Evolutionary conservation across 2,797 vertebrate genomes (phyloP), one percentile per base, ranked within the genome.

Genomic region (Diplodus puntazzo): DNA sequence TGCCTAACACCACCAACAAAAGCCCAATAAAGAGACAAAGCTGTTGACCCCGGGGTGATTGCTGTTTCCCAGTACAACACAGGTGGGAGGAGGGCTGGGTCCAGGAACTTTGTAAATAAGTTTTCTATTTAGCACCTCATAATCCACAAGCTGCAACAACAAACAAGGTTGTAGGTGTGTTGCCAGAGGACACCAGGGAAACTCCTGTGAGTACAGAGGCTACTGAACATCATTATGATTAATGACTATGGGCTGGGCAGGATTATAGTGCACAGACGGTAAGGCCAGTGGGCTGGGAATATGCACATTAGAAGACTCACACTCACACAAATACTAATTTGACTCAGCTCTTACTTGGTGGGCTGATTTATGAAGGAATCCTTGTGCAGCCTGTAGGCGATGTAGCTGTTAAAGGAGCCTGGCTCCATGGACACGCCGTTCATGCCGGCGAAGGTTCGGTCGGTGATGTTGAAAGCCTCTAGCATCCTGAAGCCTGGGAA

Each of bases 401-500:
- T 95, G 85, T 95, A 96, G 92, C 97, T 98, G 91, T 98, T 98
- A 86, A 98, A 99, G 77, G 98, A 98, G 58, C 98, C 98, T 0
- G 98, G 81, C 88, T 99, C 98, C 96, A 99, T 95, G 79, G 98
- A 99, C 17, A 99, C 93, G 0, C 98, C 98, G 80, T 97, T 97
- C 80, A 98, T 96, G 55, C 95, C 97, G 34, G 96, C 97, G 48
- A 97, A 99, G 11, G 95, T 96, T 79, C 95, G 96, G 94, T 98
- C 98, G 57, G 98, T 99, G 77, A 99, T 94, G 85, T 99, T 99
- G 89, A 99, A 99, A 23, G 97, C 96, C 87, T 99, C 98, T 75
- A 99, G 94, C 98, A 99, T 99, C 90, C 97, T 97, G 94, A 99
- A 99, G 76, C 98, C 98, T 99, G 86, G 39, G 60, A 75, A 66